These are phyloP conservation scores for Halcyon smyrnensis DNA, from an alignment of 2,797 vertebrate species.

Conservation along the genomic window DNA sequence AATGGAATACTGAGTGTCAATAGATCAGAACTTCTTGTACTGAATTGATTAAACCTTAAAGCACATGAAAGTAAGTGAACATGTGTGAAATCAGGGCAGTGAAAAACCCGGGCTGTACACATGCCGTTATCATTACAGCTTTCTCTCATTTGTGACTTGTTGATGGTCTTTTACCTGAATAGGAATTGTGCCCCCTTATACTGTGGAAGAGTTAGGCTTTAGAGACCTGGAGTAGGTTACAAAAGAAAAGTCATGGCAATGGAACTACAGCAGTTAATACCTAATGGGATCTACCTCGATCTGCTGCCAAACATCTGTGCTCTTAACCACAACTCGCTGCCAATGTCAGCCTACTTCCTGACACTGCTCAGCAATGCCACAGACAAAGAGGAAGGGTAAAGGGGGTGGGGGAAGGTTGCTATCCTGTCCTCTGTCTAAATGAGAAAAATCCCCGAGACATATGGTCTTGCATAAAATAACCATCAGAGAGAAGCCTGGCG, in stretches of 20 bases:
- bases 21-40: not conserved
- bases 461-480: slow-evolving; percentile 64
- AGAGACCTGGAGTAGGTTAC: not conserved
- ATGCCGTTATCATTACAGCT: not conserved
- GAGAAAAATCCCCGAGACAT: slow-evolving; percentile 40
- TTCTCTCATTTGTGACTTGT: not conserved
- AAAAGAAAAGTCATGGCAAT: not conserved
- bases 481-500: slow-evolving; percentile 3
- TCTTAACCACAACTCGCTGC: not conserved
- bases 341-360: not conserved
- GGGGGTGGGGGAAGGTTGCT: not conserved
- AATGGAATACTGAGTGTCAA: not conserved
- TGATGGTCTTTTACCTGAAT: not conserved
- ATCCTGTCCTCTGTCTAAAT: not conserved
- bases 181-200: not conserved
- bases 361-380: not conserved
- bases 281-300: not conserved
- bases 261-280: not conserved
- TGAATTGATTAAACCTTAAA: not conserved
- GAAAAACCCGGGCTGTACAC: not conserved
- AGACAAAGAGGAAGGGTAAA: not conserved
- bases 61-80: not conserved
- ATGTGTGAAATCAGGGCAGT: not conserved
- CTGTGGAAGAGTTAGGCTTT: not conserved
- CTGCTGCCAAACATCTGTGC: slow-evolving; percentile 65